Conservation (phyloP, 1,140 invertebrate genomes). For the Hermetia illucens region DNA sequence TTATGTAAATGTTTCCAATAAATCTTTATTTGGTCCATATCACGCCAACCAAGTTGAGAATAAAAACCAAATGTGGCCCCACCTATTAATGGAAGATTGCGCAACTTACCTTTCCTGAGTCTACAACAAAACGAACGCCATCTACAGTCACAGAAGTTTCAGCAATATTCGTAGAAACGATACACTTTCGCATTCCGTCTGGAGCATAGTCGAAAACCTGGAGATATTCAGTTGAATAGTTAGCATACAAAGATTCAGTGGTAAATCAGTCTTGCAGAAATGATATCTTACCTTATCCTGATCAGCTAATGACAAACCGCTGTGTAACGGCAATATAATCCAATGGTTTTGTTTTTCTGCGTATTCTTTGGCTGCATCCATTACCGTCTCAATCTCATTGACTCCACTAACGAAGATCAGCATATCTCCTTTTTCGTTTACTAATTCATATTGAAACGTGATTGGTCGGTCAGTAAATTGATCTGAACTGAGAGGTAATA, state of each 20-base stretch:
- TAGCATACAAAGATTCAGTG: too few relatives aligned
- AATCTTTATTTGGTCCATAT: too few relatives aligned
- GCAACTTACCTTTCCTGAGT: constrained; percentile 80
- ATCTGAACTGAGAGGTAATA: neutral
- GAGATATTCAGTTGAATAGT: too few relatives aligned
- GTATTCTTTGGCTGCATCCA: constrained; percentile 78
- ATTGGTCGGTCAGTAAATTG: neutral
- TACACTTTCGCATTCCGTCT: constrained; percentile 89
- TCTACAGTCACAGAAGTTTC: constrained; percentile 99
- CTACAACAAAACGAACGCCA: constrained; percentile 93
- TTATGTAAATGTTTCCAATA: too few relatives aligned
- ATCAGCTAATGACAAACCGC: constrained; percentile 79
- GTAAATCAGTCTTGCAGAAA: too few relatives aligned
- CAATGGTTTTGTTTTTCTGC: constrained; percentile 67
- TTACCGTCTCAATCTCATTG: constrained; percentile 82
- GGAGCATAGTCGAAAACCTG: constrained; percentile 94
- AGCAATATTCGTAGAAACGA: constrained; percentile 98
- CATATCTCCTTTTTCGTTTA: constrained; percentile 56
- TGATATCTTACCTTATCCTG: constrained; percentile 81
- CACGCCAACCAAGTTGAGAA: too few relatives aligned
- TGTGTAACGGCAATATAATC: constrained; percentile 93
- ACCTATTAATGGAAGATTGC: too few relatives aligned
- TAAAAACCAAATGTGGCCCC: too few relatives aligned
- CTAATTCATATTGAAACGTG: neutral
- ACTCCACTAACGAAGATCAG: constrained; percentile 95